Base-by-base conservation (phyloP, 2,888 invertebrate species). In the Branchipolynoe longqiensis region DNA sequence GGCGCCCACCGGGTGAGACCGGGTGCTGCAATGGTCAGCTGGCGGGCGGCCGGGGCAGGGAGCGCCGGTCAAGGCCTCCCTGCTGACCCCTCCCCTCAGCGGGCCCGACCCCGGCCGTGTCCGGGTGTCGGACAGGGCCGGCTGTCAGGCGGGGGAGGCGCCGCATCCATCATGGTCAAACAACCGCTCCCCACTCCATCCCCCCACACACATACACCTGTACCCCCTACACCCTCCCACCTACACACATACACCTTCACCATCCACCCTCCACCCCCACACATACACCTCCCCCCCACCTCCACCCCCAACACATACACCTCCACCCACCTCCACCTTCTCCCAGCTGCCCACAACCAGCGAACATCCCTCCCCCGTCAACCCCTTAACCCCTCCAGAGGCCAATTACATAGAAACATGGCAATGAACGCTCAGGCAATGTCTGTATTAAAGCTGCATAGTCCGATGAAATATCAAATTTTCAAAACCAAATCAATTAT, bases 1-100 rank as follows among this genome's bases (percentile, higher is more conserved):
- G 69, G 69, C 69, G 69, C 36, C 1, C 69, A 69, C 38, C 36
- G 38, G 31, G 36, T 33, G 36, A 38, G 69, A 69, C 69, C 36
- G 69, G 69, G 69, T 25, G 14, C 36, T 12, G 33, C 36, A 38
- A 38, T 38, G 69, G 69, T 69, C 69, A 69, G 69, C 3, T 1
- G 1, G n/a, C 36, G 69, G 69, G 33, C 69, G 48, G 48, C 48
- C 48, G 48, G 48, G 48, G 48, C 48, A 8, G 8, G 8, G 8
- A 38, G 38, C 58, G n/a, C 22, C n/a, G 58, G 58, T 8, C 58
- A 58, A 25, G 18, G 58, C 58, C 18, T 18, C 18, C 48, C 8
- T 8, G 48, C 48, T 18, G 48, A 8, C 48, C 14, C 36, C 36
- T 22, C 28, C 62, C 14, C 28, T n/a, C 62, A 28, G 28, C 25